Evolutionary conservation across 2,113 vertebrate species (phyloP), one percentile per base, ranked within the genome.

Genomic region (Xenopus laevis): DNA sequence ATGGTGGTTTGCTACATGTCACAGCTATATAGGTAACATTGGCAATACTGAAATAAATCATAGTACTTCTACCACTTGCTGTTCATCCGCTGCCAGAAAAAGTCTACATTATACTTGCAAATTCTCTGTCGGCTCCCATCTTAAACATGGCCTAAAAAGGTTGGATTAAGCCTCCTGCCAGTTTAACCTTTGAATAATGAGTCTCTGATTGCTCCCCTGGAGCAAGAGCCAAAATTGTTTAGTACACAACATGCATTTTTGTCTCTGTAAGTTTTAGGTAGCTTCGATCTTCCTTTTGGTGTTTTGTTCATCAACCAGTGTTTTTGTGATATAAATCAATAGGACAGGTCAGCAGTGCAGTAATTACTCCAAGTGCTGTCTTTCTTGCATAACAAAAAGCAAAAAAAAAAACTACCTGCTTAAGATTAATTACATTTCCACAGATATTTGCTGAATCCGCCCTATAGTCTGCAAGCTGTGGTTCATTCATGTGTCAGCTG

Each of bases 351-450:
- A 63, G 59, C 66, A 27, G 60, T 53, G 60, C 74, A 77, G 70
- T 77, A 77, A 77, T 77, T 77, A 77, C 66, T 77, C 33, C 59
- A 46, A 10, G 66, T 64, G 66, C 66, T 64, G 74, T 70, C 65
- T 62, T 45, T 68, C 65, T 62, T 47, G 45, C 62, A n/a, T 53
- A 53, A 75, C 33, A 68, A 50, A 40, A 40, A 3, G 6, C 3
- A 33, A 3, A 40, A 63, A 69, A 23, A 18, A 77, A 77, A 77
- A 50, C 67, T 63, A 77, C 30, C 73, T 55, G 59, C 60, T 63
- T 64, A 70, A 77, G 74, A 77, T 77, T 77, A 77, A 77, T 77
- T 70, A 77, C 74, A 67, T 70, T 55, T 45, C 60, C 66, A 18
- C 47, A 62, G 64, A 52, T 27, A 46, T 27, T 70, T 4, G 74